Conservation (phyloP, 2,888 invertebrate species). For the Nasonia oneida region DNA sequence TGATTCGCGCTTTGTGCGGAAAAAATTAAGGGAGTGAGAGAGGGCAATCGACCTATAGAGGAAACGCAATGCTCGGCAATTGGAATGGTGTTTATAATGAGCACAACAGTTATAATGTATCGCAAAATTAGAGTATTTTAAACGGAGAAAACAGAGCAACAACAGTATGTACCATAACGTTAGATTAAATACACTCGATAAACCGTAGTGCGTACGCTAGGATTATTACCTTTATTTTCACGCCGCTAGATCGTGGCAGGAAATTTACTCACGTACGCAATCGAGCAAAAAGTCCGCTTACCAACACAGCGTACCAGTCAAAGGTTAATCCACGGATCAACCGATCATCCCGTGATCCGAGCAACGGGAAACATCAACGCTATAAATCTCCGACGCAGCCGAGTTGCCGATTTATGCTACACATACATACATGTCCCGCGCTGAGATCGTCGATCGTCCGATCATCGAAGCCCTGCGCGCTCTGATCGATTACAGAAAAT, state of each 20-base stretch:
- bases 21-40: not conserved
- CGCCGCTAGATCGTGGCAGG: too few relatives aligned
- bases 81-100: not conserved
- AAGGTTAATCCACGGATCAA: slow-evolving; percentile 37
- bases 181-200: too few relatives aligned
- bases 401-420: slow-evolving; percentile 29
- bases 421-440: too few relatives aligned
- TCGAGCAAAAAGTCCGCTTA: too few relatives aligned
- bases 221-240: too few relatives aligned
- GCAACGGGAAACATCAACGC: slow-evolving; percentile 43
- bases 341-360: not conserved
- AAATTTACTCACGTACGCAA: too few relatives aligned
- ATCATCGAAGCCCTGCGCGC: slow-evolving; percentile 35
- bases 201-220: too few relatives aligned
- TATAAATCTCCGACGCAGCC: slow-evolving; percentile 45
- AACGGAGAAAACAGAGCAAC: not conserved
- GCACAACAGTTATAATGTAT: not conserved
- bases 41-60: slow-evolving; percentile 26
- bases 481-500: slow-evolving; percentile 62
- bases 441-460: not conserved
- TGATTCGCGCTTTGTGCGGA: slow-evolving; percentile 47
- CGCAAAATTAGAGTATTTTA: not conserved
- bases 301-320: slow-evolving; percentile 17
- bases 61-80: not conserved
- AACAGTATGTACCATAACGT: not conserved